These are phyloP conservation scores for Xiphydria camelus DNA, from an alignment of 2,888 invertebrate species.

Conservation along the genomic window DNA sequence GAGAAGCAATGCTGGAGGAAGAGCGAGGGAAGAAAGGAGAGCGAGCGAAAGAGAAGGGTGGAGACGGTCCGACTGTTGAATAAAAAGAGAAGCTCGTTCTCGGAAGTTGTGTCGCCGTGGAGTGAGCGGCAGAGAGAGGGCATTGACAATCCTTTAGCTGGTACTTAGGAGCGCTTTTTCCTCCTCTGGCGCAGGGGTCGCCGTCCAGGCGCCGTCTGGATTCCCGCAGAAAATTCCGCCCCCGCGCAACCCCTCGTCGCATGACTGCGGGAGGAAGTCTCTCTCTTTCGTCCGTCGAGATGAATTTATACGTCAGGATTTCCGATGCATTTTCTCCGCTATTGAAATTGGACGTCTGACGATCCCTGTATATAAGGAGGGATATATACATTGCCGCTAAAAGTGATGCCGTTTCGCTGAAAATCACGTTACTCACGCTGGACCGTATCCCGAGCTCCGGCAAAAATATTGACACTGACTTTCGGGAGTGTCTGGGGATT, in stretches of 20 bases:
- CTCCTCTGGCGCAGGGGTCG: slow-evolving; percentile 2
- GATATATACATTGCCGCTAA: no score
- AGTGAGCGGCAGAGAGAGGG: slow-evolving; percentile 24
- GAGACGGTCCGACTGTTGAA: neutral
- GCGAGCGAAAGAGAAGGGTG: neutral
- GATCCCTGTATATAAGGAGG: no score
- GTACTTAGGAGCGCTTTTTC: slow-evolving; percentile 40
- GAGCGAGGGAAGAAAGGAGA: neutral
- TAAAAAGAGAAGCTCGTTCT: slow-evolving; percentile 14
- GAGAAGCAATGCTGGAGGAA: slow-evolving; percentile 7
- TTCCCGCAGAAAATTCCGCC: neutral
- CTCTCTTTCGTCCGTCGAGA: no score
- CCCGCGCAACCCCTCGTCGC: neutral
- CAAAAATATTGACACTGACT: no score
- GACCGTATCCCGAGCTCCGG: no score
- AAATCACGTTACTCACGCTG: no score
- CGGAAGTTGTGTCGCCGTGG: slow-evolving; percentile 31
- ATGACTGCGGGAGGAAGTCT: no score
- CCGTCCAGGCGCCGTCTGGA: neutral
- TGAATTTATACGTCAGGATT: no score
- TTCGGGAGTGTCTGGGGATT: no score
- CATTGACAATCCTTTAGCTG: slow-evolving; percentile 46
- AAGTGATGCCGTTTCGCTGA: no score
- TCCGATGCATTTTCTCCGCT: no score
- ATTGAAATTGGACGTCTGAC: no score